Evolutionary conservation across 2,888 invertebrate genomes (phyloP), one percentile per base, ranked within the genome.

Genomic region (Hyposoter didymator): DNA sequence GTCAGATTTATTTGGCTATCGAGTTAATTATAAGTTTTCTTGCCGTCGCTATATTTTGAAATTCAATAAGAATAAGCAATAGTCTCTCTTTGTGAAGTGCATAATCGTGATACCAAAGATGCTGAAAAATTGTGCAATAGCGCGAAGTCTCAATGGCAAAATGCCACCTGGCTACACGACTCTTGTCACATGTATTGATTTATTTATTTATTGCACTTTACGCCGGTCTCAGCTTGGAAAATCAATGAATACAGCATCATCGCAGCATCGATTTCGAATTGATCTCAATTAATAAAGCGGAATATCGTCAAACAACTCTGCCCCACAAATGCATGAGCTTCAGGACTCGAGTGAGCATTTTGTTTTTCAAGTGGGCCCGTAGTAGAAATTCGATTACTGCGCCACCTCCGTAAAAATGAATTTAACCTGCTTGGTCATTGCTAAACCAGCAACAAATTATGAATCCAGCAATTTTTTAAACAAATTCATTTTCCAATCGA

Each of bases 101-200:
- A 70, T 78, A 78, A 84, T 74, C 73, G 73, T 66, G 19, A 22
- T 79, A 79, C 47, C 82, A 80, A 83, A 73, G 80, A 70, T 70
- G 66, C n/a, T 43, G 19, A n/a, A 76, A 32, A 19, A 69, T 87
- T 64, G 79, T 76, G 74, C 84, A 89, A 89, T 47, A 45, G 66
- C 64, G 69, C 67, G 69, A 70, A 80, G 80, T 88, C 70, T 83
- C 75, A 89, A 82, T 91, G 92, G 92, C 92, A 91, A 66, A 47
- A 78, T 88, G 91, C 92, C 92, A 92, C 72, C 89, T 91, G 90
- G 90, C 87, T 78, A 89, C 87, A 85, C 83, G 87, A 87, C 88
- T 87, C 86, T 87, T 73, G 85, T 79, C 70, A 74, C 75, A 55
- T 84, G 76, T 84, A 83, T 87, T 73, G 82, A 86, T 86, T 87